Base-by-base conservation (phyloP, 2,888 invertebrate genomes). In the Drosophila helvetica region DNA sequence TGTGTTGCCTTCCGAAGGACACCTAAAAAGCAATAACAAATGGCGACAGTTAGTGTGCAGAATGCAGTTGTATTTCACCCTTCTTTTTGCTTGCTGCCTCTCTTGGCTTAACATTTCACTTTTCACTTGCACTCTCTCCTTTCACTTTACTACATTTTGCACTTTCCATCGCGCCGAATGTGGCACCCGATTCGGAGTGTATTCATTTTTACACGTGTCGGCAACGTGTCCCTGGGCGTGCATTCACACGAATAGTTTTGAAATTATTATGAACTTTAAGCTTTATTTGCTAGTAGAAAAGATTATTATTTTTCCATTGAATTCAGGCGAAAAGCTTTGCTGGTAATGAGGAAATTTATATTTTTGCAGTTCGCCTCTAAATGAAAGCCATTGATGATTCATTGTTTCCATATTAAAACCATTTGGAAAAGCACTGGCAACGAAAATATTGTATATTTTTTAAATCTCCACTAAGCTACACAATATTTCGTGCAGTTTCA, bases 11-110 rank as follows among this genome's bases (percentile, higher is more conserved):
- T 6, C 45, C 38, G 19, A 19, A 53, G 22, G 27, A 38, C 63
- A 48, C 56, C 77, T 67, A 57, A 80, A 75, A 72, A 55, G 85
- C 75, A 80, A 58, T 73, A 71, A 75, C 82, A 73, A 81, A 81
- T 78, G 75, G 79, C 67, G 73, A 67, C 75, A 74, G 74, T 79
- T 82, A 58, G 64, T 75, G 10, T 67, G 53, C 55, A 54, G 56
- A 64, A 75, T 68, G 58, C 65, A 47, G 53, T 54, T 58, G 65
- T 46, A 56, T 47, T 63, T 63, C 57, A 33, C 62, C 25, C 15
- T 7, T 45, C 63, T 55, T 66, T 22, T n/a, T n/a, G n/a, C n/a
- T n/a, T n/a, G n/a, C n/a, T n/a, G n/a, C n/a, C 42, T 45, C 54
- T 51, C 50, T 46, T 19, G 43, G 54, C 42, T 43, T 57, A 47